Conservation (phyloP, 2,888 invertebrate species). For the Stegana nigrithorax region DNA sequence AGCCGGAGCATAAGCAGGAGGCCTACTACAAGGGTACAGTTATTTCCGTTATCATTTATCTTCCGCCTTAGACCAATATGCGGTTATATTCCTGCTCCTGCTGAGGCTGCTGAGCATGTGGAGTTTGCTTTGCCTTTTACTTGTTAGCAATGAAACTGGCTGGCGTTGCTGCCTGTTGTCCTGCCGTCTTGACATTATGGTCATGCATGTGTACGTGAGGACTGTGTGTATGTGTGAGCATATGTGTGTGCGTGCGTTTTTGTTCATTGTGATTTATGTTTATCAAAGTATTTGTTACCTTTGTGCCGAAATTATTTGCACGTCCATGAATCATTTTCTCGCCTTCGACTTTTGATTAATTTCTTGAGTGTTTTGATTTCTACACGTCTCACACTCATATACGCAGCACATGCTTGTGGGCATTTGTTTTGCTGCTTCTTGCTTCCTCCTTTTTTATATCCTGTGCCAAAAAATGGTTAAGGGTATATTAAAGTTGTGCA, state of each 20-base stretch:
- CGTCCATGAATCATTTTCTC: slow-evolving; percentile 52
- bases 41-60: slow-evolving; percentile 59
- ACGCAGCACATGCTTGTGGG: not conserved
- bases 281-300: slow-evolving; percentile 60
- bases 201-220: slow-evolving; percentile 40
- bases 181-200: slow-evolving; percentile 26
- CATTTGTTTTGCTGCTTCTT: too few relatives aligned
- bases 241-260: not conserved
- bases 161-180: not conserved
- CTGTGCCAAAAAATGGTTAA: too few relatives aligned
- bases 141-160: not conserved
- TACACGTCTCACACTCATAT: not conserved
- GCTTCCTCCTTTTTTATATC: too few relatives aligned
- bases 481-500: too few relatives aligned
- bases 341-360: slow-evolving; percentile 53
- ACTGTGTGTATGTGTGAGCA: slow-evolving; percentile 5
- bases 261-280: slow-evolving; percentile 53
- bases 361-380: slow-evolving; percentile 51
- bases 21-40: slow-evolving; percentile 28
- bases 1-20: slow-evolving; percentile 29
- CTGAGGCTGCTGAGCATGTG: not conserved
- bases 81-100: slow-evolving; percentile 14
- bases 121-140: slow-evolving; percentile 38
- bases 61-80: slow-evolving; percentile 34
- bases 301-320: slow-evolving; percentile 56